Evolutionary conservation across 2,797 vertebrate species (phyloP).

Genomic region (Catostomus latipinnis): DNA sequence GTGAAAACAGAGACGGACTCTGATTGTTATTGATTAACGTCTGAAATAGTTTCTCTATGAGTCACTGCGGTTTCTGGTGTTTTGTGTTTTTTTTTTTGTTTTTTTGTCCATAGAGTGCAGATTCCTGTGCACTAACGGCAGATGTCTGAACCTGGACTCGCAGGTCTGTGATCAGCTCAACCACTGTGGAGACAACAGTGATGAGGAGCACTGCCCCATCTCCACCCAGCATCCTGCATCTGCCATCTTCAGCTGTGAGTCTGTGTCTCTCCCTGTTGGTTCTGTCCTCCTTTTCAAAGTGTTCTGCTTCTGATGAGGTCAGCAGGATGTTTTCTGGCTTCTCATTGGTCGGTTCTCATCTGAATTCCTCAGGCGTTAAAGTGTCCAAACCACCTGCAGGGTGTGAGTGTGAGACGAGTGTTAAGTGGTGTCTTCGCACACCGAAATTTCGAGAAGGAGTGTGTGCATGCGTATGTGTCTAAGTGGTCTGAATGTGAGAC

Average conservation of each 20-base stretch:
- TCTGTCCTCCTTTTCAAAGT: not conserved
- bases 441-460: not conserved
- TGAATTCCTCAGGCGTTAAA: conserved; percentile 15
- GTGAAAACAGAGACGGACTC: conserved; percentile 4
- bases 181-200: conserved; percentile 97
- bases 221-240: conserved; percentile 94
- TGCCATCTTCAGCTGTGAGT: conserved; percentile 96
- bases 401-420: conserved; percentile 24
- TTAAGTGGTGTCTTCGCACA: conserved; percentile 19
- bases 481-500: conserved; percentile 17
- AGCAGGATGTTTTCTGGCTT: conserved; percentile 16
- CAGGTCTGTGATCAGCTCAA: conserved; percentile 97
- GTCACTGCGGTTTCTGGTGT: not conserved
- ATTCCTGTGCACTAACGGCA: conserved; percentile 97
- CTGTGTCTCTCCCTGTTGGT: not conserved
- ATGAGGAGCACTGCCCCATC: conserved; percentile 95
- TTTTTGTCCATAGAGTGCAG: conserved; percentile 88
- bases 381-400: conserved; percentile 27
- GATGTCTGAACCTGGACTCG: conserved; percentile 93
- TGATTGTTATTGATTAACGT: conserved; percentile 19
- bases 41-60: not conserved
- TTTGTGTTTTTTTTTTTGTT: not conserved
- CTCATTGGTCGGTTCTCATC: not conserved
- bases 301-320: conserved; percentile 14
- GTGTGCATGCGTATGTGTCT: too few species aligned